Evolutionary conservation across 1,140 invertebrate species (phyloP), one percentile per base, ranked within the genome.

Genomic region (Phymastichus coffea): DNA sequence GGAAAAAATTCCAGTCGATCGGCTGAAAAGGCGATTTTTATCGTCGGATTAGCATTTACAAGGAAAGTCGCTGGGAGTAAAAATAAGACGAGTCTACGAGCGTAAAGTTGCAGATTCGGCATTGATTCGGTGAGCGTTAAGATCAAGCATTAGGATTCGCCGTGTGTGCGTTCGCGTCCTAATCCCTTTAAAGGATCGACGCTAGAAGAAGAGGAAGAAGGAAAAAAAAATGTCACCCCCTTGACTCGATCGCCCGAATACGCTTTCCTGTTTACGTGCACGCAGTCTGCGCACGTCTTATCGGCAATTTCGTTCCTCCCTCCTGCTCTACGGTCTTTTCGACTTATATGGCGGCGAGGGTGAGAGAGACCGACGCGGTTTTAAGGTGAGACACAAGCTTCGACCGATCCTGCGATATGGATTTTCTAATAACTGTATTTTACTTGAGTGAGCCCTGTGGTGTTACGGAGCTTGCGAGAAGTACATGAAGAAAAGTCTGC

Each of bases 261-360:
- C 57, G 49, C 35, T 48, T 44, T 60, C 51, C 54, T 54, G 49
- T 54, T 53, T 60, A 33, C 28, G 46, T 38, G 19, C 17, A 22
- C 14, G 56, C 26, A 61, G 59, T 61, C 59, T 19, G 17, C 17
- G 52, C 59, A 61, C 59, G 59, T 61, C 59, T 61, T 56, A 61
- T 61, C 59, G 59, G 25, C 59, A 61, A 61, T 61, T 61, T 61
- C 52, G 58, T 48, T 54, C 48, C 47, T 47, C 43, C 35, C 37
- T 20, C 23, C 22, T 14, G 28, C 12, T n/a, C n/a, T n/a, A n/a
- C n/a, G n/a, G n/a, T n/a, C n/a, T n/a, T n/a, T n/a, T n/a, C n/a
- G n/a, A n/a, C 30, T 14, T 53, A 59, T 37, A 38, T 43, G 53
- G 35, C 40, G 46, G 22, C 23, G n/a, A 57, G 30, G 7, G 19